A percentile compares a stretch with the other conserved stretches of the same genome.
Evolutionary conservation across 2,797 vertebrate genomes (phyloP).

Genomic region (Tokudaia muenninki): DNA sequence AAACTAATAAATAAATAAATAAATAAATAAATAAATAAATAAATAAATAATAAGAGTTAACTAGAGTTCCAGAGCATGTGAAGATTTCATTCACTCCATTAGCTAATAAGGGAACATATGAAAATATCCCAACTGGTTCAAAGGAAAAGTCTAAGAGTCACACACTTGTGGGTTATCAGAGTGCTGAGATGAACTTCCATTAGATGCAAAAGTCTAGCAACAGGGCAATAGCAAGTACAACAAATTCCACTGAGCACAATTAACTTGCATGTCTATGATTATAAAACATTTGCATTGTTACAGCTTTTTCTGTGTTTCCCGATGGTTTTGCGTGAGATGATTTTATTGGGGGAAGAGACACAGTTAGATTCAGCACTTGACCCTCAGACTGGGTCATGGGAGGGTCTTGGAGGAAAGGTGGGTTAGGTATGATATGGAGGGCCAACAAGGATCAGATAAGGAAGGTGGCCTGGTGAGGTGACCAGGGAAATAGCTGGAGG

Average conservation of each 20-base stretch:
- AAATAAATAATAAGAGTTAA: neutral
- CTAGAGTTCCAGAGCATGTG: constrained; percentile 1
- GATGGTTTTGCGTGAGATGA: neutral
- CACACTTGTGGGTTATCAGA: neutral
- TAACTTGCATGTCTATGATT: neutral
- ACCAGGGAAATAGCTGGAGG: neutral
- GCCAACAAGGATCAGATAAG: neutral
- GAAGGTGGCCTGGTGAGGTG: neutral
- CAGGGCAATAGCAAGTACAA: neutral
- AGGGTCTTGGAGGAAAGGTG: neutral
- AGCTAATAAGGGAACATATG: neutral
- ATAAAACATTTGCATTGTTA: neutral
- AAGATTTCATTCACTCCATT: constrained; percentile 43
- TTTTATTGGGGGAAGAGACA: neutral
- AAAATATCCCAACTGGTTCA: neutral
- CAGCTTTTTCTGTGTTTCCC: neutral
- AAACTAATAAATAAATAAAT: too few relatives aligned
- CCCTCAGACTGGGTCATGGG: neutral
- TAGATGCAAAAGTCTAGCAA: neutral
- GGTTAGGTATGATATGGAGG: neutral
- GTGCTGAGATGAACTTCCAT: neutral
- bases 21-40: too few relatives aligned
- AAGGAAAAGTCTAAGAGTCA: constrained; percentile 52
- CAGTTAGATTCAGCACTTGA: neutral
- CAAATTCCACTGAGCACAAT: neutral